Evolutionary conservation across 2,888 invertebrate species (phyloP).

Genomic region (Macrosiphum euphorbiae): DNA sequence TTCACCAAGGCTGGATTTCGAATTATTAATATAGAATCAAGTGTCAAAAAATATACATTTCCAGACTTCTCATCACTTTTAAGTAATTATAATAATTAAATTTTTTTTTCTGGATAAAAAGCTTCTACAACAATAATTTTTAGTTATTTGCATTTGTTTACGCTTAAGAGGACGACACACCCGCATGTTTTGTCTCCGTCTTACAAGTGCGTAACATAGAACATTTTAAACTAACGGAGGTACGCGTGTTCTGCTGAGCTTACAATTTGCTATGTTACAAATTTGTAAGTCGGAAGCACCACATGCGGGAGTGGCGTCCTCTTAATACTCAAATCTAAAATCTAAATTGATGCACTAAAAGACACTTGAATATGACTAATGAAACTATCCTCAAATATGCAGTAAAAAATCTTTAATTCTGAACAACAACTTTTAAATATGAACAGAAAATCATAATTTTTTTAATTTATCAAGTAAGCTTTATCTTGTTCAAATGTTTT

Average conservation of each 20-base stretch:
- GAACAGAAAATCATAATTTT: not conserved
- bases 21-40: slow-evolving; percentile 42
- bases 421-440: not conserved
- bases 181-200: too few species aligned
- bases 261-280: too few species aligned
- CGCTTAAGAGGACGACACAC: not conserved
- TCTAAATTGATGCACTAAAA: not conserved
- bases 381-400: too few species aligned
- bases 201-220: too few species aligned
- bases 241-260: too few species aligned
- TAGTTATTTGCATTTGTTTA: not conserved
- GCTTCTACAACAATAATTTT: not conserved
- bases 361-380: not conserved
- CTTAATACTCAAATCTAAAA: not conserved
- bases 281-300: too few species aligned
- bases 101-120: not conserved
- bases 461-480: not conserved
- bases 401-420: not conserved
- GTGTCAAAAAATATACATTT: slow-evolving; percentile 33
- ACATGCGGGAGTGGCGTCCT: not conserved
- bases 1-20: slow-evolving; percentile 41
- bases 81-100: slow-evolving; percentile 40
- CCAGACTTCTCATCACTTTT: slow-evolving; percentile 41
- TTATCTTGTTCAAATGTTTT: too few species aligned
- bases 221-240: too few species aligned